Percentiles rank a stretch among this genome's conserved stretches.
Conservation (phyloP, 2,888 invertebrate species). For the Carabus problematicus region DNA sequence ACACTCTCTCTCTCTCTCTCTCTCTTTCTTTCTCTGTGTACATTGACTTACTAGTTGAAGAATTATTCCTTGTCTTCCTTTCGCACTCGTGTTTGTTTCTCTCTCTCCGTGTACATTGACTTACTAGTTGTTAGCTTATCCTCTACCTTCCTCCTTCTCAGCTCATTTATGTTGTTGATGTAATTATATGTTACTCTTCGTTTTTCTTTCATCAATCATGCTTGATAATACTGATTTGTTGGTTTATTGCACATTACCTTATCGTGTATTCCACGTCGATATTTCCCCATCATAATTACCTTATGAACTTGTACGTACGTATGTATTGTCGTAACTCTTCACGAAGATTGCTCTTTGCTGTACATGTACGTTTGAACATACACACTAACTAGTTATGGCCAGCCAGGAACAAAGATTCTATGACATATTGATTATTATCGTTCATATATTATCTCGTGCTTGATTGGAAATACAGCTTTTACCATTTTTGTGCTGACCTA, state of each 20-base stretch:
- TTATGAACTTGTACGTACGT: not conserved
- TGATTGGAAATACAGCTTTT: no score
- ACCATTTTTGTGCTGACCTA: no score
- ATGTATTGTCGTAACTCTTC: not conserved
- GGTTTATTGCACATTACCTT: conserved; percentile 48
- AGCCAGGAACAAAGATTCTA: no score
- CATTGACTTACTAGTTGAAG: conserved; percentile 6
- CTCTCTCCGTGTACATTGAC: conserved; percentile 1
- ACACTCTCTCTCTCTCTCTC: not conserved
- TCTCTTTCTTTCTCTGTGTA: not conserved
- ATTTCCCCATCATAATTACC: conserved; percentile 40
- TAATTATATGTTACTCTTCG: conserved; percentile 25
- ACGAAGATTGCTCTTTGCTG: not conserved
- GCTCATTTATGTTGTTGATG: not conserved
- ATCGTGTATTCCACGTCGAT: conserved; percentile 36
- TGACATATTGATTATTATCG: no score
- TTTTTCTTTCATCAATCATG: conserved; percentile 40
- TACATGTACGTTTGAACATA: not conserved
- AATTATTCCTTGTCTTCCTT: conserved; percentile 10
- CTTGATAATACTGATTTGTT: conserved; percentile 55
- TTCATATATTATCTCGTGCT: no score
- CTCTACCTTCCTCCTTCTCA: not conserved
- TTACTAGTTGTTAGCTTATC: conserved; percentile 1
- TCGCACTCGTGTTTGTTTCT: not conserved
- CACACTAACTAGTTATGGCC: not conserved